Conservation (phyloP, 2,113 vertebrate genomes). For the Clarias magur region DNA sequence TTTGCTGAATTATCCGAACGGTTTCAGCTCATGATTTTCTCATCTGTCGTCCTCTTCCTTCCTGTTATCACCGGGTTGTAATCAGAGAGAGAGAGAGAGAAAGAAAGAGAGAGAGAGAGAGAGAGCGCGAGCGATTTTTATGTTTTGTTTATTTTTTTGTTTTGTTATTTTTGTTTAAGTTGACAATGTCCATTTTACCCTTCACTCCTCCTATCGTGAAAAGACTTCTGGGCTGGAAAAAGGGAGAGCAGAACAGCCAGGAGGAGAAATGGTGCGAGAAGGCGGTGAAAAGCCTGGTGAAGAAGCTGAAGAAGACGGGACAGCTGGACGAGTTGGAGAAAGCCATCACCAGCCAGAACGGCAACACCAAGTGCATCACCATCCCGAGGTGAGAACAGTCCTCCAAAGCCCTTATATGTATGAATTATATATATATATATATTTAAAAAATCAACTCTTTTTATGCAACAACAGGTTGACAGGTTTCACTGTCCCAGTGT, state of each 20-base stretch:
- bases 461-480: not conserved
- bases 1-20: not conserved
- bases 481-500: not conserved
- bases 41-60: not conserved
- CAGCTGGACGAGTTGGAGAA: constrained; percentile 98
- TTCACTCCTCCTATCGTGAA: constrained; percentile 99
- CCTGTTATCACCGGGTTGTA: not conserved
- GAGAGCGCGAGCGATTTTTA: constrained; percentile 48
- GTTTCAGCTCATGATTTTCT: constrained; percentile 1
- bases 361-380: constrained; percentile 98
- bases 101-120: constrained; percentile 58
- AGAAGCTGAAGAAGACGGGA: constrained; percentile 98
- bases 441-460: not conserved
- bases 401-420: too few species aligned
- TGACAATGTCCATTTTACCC: constrained; percentile 92
- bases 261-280: constrained; percentile 99
- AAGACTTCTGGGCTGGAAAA: constrained; percentile 97
- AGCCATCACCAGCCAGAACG: constrained; percentile 95
- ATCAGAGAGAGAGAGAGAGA: constrained; percentile 55
- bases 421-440: too few species aligned
- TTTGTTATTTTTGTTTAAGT: constrained; percentile 8
- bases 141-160: too few species aligned
- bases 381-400: constrained; percentile 84
- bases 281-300: constrained; percentile 96
- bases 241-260: constrained; percentile 98